A percentile compares a stretch with the other conserved stretches of the same genome.
Conservation (phyloP, 1,140 invertebrate genomes). For the Caenorhabditis inopinata region DNA sequence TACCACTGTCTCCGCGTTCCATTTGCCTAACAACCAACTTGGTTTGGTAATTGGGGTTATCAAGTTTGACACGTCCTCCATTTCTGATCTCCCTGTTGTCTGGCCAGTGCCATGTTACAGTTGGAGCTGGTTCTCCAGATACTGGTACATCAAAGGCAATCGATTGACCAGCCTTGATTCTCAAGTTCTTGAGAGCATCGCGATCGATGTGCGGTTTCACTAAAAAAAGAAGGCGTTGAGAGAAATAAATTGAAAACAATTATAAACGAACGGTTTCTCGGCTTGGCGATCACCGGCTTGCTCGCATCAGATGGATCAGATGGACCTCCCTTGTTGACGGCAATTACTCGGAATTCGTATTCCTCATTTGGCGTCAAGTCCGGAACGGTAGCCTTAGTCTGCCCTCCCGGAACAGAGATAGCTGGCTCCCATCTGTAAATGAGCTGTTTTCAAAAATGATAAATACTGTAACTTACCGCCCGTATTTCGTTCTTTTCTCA, state of each 20-base stretch:
- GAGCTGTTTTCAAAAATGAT: not conserved
- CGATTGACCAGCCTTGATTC: constrained; percentile 82
- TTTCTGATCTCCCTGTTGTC: constrained; percentile 82
- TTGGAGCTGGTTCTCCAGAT: constrained; percentile 82
- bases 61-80: constrained; percentile 70
- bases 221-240: constrained; percentile 47
- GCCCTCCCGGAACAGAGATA: constrained; percentile 78
- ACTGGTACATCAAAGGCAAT: constrained; percentile 90
- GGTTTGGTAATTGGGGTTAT: constrained; percentile 81
- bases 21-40: constrained; percentile 85
- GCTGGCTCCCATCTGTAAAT: constrained; percentile 82
- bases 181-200: constrained; percentile 80
- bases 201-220: constrained; percentile 85
- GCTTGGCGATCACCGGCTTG: constrained; percentile 80
- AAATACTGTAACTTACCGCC: constrained; percentile 67
- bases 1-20: constrained; percentile 79
- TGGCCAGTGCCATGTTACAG: constrained; percentile 80
- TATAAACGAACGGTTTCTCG: constrained; percentile 75
- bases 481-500: constrained; percentile 90
- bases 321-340: constrained; percentile 86
- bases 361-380: constrained; percentile 85
- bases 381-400: constrained; percentile 77
- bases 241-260: constrained; percentile 50
- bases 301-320: constrained; percentile 77
- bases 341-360: constrained; percentile 83